These are phyloP conservation scores for Lucilia cuprina DNA, from an alignment of 1,140 invertebrate species.

Conservation along the genomic window DNA sequence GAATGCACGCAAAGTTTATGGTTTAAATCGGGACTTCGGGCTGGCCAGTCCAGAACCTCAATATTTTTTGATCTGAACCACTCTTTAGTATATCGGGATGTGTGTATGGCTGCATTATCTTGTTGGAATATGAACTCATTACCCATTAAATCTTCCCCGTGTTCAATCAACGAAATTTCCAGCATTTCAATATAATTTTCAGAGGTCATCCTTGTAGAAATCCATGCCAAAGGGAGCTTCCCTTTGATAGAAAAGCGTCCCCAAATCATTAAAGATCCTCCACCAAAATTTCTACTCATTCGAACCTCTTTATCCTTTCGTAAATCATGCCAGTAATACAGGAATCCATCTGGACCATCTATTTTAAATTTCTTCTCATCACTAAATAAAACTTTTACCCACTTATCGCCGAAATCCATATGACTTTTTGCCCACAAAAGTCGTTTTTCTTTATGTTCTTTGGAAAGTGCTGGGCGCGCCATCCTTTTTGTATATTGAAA, in stretches of 20 bases:
- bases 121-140: not conserved
- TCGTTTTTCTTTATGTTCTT: not conserved
- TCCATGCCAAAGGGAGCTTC: too few species aligned
- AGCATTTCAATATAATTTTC: not conserved
- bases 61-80: not conserved
- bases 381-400: not conserved
- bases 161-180: not conserved
- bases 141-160: not conserved
- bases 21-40: too few species aligned
- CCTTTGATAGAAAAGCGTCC: not conserved
- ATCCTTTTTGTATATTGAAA: not conserved
- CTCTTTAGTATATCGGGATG: not conserved
- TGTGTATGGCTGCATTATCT: too few species aligned
- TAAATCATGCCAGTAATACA: too few species aligned
- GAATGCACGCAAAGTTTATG: too few species aligned
- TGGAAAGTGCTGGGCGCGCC: not conserved
- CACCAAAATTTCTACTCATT: too few species aligned
- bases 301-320: too few species aligned
- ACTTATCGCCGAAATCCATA: not conserved
- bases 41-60: too few species aligned
- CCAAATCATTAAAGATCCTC: not conserved
- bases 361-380: not conserved
- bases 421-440: too few species aligned
- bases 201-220: not conserved
- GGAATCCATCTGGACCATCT: too few species aligned